Conservation (phyloP, 2,888 invertebrate genomes). For the Pyrochroa serraticornis region DNA sequence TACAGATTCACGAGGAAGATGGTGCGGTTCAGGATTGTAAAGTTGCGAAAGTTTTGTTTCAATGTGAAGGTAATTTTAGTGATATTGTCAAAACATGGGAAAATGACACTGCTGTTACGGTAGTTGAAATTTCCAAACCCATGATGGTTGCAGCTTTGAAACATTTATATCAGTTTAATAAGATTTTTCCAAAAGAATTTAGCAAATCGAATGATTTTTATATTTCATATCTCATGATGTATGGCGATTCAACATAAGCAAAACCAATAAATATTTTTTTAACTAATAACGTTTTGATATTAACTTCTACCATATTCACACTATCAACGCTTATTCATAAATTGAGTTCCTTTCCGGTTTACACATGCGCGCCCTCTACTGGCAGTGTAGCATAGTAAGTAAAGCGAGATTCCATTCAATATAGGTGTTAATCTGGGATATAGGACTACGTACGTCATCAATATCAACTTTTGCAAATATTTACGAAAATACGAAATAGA, state of each 20-base stretch:
- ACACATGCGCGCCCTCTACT: no score
- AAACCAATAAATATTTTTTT: background rate
- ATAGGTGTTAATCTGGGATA: no score
- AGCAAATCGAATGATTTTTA: constrained; percentile 64
- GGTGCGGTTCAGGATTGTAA: constrained; percentile 57
- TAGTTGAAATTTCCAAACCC: constrained; percentile 63
- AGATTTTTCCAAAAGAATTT: constrained; percentile 63
- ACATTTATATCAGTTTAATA: constrained; percentile 63
- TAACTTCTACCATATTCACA: no score
- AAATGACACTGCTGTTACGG: constrained; percentile 61
- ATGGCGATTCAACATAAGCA: constrained; percentile 26
- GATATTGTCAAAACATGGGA: constrained; percentile 62
- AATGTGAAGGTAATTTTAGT: constrained; percentile 58
- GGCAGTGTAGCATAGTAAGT: no score
- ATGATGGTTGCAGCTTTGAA: constrained; percentile 64
- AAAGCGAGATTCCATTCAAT: no score
- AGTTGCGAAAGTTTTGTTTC: constrained; percentile 66
- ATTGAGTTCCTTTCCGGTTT: no score
- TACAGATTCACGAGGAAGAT: constrained; percentile 53
- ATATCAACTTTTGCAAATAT: no score
- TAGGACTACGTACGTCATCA: no score
- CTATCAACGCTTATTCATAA: no score
- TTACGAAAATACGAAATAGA: no score
- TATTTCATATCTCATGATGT: constrained; percentile 63
- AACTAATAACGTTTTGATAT: background rate